Evolutionary conservation across 2,888 invertebrate genomes (phyloP).

Genomic region (Eulithis prunata): DNA sequence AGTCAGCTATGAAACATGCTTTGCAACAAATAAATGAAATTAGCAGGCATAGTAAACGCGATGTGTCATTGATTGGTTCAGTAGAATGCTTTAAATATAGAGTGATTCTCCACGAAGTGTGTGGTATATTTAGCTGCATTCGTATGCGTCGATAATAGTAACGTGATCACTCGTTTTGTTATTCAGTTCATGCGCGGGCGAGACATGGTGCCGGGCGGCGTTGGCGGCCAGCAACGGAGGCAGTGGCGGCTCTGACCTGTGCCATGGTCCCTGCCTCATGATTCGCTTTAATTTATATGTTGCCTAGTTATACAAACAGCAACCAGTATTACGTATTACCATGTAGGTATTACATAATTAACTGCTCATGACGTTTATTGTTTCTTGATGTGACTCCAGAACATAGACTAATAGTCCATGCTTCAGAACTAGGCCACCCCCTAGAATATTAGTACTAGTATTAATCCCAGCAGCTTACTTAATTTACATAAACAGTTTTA

Average conservation of each 20-base stretch:
- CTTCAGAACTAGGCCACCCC: no score
- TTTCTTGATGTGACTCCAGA: no score
- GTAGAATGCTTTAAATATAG: constrained; percentile 20
- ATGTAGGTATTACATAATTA: no score
- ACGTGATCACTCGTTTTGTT: constrained; percentile 21
- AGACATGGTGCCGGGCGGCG: constrained; percentile 60
- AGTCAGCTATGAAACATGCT: no score
- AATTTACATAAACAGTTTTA: no score
- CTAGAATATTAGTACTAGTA: no score
- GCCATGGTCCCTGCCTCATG: background rate
- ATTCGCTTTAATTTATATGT: background rate
- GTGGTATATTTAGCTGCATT: constrained; percentile 30
- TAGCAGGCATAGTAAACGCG: constrained; percentile 15
- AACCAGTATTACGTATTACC: no score
- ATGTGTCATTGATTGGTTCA: constrained; percentile 33
- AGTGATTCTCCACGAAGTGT: constrained; percentile 22
- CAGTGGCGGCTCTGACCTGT: background rate
- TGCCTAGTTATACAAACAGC: no score
- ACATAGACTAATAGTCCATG: no score
- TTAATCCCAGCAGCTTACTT: no score
- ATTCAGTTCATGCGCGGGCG: constrained; percentile 50
- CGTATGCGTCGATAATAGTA: constrained; percentile 23
- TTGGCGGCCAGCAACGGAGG: constrained; percentile 25
- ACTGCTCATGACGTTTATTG: no score
- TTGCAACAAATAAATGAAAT: constrained; percentile 9